Percentiles rank a stretch among this genome's conserved stretches.
Conservation (phyloP, 1,140 invertebrate genomes). For the Oscheius sp. region DNA sequence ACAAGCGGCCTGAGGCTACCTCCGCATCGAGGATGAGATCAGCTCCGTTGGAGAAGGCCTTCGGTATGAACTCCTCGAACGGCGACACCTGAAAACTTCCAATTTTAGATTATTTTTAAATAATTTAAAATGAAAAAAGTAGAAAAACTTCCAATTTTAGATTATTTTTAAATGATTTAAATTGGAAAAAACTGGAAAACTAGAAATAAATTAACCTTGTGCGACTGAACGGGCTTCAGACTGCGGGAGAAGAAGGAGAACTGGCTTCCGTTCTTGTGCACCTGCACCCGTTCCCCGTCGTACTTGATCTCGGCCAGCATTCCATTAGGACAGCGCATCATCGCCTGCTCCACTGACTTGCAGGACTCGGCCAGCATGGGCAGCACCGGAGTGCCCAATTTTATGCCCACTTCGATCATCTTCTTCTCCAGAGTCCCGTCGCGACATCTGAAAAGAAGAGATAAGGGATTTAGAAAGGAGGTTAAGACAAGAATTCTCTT, state of each 20-base stretch:
- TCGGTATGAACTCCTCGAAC: not conserved
- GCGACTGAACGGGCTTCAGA: conserved; percentile 6
- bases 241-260: conserved; percentile 16
- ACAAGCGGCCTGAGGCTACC: too few species aligned
- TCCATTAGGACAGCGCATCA: not conserved
- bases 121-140: too few species aligned
- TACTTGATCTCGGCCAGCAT: conserved; percentile 17
- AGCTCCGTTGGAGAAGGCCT: conserved; percentile 8
- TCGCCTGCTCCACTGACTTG: conserved; percentile 14
- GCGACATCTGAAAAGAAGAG: not conserved
- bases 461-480: too few species aligned
- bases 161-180: too few species aligned
- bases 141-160: too few species aligned
- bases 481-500: too few species aligned
- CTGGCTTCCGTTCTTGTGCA: conserved; percentile 7
- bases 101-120: too few species aligned
- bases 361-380: conserved; percentile 19
- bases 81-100: not conserved
- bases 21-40: conserved; percentile 14
- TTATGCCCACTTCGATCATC: not conserved
- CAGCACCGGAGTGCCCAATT: not conserved
- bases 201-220: conserved; percentile 1
- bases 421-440: not conserved
- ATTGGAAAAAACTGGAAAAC: too few species aligned
- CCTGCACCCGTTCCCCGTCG: conserved; percentile 14